Evolutionary conservation across 2,888 invertebrate species (phyloP), one percentile per base, ranked within the genome.

Genomic region (Andrena haemorrhoa): DNA sequence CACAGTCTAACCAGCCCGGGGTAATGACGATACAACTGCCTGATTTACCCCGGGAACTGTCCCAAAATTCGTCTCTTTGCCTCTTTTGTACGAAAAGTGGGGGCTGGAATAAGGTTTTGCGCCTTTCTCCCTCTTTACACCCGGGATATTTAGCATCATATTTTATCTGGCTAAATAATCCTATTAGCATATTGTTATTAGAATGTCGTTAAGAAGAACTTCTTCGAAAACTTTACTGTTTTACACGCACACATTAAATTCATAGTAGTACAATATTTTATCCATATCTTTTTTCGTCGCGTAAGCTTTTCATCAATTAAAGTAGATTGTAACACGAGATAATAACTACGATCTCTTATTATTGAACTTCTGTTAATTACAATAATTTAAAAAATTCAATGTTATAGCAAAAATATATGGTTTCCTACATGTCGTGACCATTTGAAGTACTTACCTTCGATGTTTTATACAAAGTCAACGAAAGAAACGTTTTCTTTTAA

Each of bases 1-100:
- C 86, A 86, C 81, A 83, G 83, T 86, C 85, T 86, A 82, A 82
- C 86, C 87, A 86, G 82, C 83, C 88, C 86, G 83, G 88, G 86
- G 88, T 88, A 88, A 86, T 86, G 83, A 85, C 79, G 86, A 86
- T 82, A 85, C 83, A 82, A 83, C 84, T 76, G 80, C 85, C 86
- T 73, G 84, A 88, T 88, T 81, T 86, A 83, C 84, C 87, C 83
- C 84, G 84, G 87, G 85, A 81, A 78, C 75, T 84, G 69, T 74
- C 82, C 82, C 74, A 74, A 70, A 75, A 82, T 70, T 82, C 63
- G 58, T 72, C 73, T 84, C 66, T 73, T 74, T 68, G 63, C 80
- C 70, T 76, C 70, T 68, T 76, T 72, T 71, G 75, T 78, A 78
- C 74, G 79, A 84, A 77, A 77, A 78, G 66, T 69, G 78, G 63